Evolutionary conservation across 1,140 invertebrate species (phyloP).

Genomic region (Anastrepha obliqua): DNA sequence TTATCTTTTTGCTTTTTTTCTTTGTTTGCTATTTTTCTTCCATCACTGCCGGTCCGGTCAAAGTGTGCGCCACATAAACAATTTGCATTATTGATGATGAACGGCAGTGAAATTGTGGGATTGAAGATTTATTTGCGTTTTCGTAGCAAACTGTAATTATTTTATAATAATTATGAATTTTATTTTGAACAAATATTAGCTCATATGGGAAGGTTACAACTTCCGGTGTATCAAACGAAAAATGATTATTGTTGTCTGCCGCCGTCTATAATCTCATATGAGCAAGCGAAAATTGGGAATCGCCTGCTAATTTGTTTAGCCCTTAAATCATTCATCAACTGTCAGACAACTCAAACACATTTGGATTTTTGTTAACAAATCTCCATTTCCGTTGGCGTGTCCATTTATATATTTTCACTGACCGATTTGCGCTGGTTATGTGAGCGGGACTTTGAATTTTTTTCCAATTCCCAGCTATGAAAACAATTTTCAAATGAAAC

Average conservation of each 20-base stretch:
- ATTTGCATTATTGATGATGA: conserved; percentile 41
- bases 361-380: neutral
- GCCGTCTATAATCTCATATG: too few species aligned
- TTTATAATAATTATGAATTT: conserved; percentile 4
- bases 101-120: conserved; percentile 9
- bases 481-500: neutral
- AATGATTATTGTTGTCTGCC: too few species aligned
- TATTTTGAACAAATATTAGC: neutral
- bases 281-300: too few species aligned
- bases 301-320: neutral
- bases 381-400: conserved; percentile 2
- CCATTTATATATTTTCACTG: neutral
- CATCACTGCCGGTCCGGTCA: neutral
- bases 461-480: neutral
- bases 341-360: neutral
- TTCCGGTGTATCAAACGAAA: neutral
- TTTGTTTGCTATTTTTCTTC: neutral
- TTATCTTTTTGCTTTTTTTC: neutral
- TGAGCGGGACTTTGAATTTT: neutral
- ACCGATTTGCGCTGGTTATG: neutral
- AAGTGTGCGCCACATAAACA: conserved; percentile 2
- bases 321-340: conserved; percentile 31
- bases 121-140: neutral
- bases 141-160: neutral
- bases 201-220: neutral